phyloP scores from a whole-genome alignment of 2,888 invertebrate genomes.

The Philhelius pedissequus region DNA sequence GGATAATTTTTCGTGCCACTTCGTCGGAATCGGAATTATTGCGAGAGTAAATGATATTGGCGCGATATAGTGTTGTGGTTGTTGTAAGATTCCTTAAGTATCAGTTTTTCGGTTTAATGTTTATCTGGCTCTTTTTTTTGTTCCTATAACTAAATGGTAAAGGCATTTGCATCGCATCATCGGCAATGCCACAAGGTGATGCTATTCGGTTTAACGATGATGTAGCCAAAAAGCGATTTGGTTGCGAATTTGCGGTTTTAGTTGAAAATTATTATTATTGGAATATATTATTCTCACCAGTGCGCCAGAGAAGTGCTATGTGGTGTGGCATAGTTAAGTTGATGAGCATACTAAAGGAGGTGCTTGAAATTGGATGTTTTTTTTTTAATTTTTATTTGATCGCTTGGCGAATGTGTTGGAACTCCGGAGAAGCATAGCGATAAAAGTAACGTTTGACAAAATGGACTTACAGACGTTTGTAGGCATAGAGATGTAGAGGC shows the following conservation, averaged over 20 bases:
- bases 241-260: slow-evolving; percentile 10
- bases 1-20: slow-evolving; percentile 33
- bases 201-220: slow-evolving; percentile 50
- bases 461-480: too few relatives aligned
- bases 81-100: slow-evolving; percentile 36
- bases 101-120: slow-evolving; percentile 18
- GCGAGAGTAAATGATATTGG: slow-evolving; percentile 58
- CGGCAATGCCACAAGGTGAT: slow-evolving; percentile 29
- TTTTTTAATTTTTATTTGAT: too few relatives aligned
- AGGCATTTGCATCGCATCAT: slow-evolving; percentile 4
- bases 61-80: neutral
- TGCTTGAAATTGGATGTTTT: too few relatives aligned
- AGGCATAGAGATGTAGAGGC: too few relatives aligned
- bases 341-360: too few relatives aligned
- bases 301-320: neutral
- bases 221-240: slow-evolving; percentile 12
- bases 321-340: neutral
- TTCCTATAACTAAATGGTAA: neutral
- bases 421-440: too few relatives aligned
- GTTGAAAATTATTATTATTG: slow-evolving; percentile 18
- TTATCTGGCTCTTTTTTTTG: neutral
- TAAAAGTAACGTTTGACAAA: too few relatives aligned
- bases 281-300: neutral
- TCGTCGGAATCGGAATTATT: slow-evolving; percentile 38
- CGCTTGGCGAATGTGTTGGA: too few relatives aligned